Percentiles rank a stretch among this genome's conserved stretches.
Conservation (phyloP, 2,797 vertebrate genomes). For the Masticophis lateralis region DNA sequence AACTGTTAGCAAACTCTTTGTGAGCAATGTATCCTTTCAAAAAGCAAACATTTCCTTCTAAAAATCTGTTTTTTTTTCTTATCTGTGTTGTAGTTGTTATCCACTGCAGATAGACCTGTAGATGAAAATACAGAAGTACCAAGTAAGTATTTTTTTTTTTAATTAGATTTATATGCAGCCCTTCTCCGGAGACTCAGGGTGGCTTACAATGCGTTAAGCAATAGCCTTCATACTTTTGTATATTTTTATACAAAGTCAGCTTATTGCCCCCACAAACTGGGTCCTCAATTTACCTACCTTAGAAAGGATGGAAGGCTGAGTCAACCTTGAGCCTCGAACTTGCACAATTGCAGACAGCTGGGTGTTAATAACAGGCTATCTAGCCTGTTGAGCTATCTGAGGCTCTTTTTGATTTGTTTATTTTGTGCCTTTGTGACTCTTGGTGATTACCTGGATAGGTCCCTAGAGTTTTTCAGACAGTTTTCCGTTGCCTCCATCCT, state of each 20-base stretch:
- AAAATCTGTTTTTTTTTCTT: neutral
- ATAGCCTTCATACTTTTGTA: too few relatives aligned
- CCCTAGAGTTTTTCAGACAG: neutral
- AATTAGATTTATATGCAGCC: too few relatives aligned
- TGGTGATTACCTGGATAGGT: neutral
- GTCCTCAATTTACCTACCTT: too few relatives aligned
- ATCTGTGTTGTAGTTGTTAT: conserved; percentile 80
- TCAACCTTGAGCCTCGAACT: too few relatives aligned
- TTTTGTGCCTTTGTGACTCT: neutral
- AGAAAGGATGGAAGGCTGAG: too few relatives aligned
- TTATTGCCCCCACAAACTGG: too few relatives aligned
- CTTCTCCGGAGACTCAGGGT: too few relatives aligned
- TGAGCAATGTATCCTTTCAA: neutral
- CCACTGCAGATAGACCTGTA: conserved; percentile 82
- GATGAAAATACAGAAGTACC: conserved; percentile 89
- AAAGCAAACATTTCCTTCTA: neutral
- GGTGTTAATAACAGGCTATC: too few relatives aligned
- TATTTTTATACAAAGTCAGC: too few relatives aligned
- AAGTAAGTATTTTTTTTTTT: conserved; percentile 74
- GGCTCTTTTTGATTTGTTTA: neutral
- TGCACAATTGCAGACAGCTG: too few relatives aligned
- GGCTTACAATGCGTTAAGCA: too few relatives aligned
- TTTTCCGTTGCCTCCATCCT: neutral
- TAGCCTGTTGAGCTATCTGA: too few relatives aligned
- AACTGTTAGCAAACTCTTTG: neutral